Evolutionary conservation across 1,140 invertebrate species (phyloP), one percentile per base, ranked within the genome.

Genomic region (Asobara japonica): DNA sequence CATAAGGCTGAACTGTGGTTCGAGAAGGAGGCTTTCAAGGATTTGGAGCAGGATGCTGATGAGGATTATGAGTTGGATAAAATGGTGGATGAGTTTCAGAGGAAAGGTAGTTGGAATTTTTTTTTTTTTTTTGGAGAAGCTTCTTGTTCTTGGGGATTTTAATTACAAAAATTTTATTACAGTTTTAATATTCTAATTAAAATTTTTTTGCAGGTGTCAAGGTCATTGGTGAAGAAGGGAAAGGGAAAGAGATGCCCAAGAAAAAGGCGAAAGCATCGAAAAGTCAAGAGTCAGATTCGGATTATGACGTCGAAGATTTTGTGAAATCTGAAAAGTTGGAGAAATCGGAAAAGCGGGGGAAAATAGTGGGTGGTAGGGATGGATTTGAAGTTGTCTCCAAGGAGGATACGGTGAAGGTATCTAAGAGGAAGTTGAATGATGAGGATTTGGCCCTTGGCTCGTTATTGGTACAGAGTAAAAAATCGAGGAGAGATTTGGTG

Each of bases 1-100:
- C 90, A 93, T 70, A 95, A 95, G 85, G 94, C 95, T 0, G 90
- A 95, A 74, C 84, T 94, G 10, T 98, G 96, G 96, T 98, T 97
- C 84, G 92, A 95, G 78, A 95, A 96, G 87, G 94, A 96, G 78
- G 90, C 91, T 65, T 97, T 98, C 81, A 94, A 95, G 82, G 91
- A 94, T 78, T 84, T 97, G 33, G 92, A 94, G 75, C 88, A 91
- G 73, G 94, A 96, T 64, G 92, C 92, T 51, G 94, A 96, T 83
- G 95, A 97, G 84, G 95, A 96, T 80, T 90, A 92, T 29, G 96
- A 98, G 86, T 88, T 98, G 69, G 93, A 96, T 80, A 91, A 91
- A 82, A 90, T 96, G 84, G 90, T 91, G 2, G 90, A 93, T 76
- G 89, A 90, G 30, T 93, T 91, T 79, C 92, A 93, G 77, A 90